Evolutionary conservation across 2,797 vertebrate species (phyloP), one percentile per base, ranked within the genome.

Genomic region (Novumbra hubbsi): DNA sequence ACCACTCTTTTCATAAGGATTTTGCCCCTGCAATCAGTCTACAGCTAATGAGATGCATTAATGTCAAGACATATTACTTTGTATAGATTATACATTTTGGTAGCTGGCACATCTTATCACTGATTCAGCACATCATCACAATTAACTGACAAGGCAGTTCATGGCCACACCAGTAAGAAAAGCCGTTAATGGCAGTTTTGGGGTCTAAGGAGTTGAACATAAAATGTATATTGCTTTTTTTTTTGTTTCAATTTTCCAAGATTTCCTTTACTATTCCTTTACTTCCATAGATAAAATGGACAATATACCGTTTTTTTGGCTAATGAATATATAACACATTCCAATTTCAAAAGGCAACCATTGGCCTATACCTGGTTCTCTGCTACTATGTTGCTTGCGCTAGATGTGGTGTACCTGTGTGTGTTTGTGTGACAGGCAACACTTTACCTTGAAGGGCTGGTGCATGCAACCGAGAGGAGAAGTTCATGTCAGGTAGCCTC

Each of bases 401-500:
- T 66, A 8, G 3, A 11, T 66, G 16, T 66, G 27, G 34, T 66
- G n/a, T 66, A 15, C 27, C 63, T 32, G 15, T 50, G 68, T 52
- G 24, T 68, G 66, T 30, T 19, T 14, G 27, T 52, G 48, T 17
- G 68, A 70, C 21, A 45, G 49, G 30, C 16, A 19, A 70, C 38
- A 68, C 66, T 41, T 67, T 14, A 70, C 49, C 49, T 70, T 57
- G 14, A 4, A 55, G 28, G 69, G 30, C 16, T 24, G 55, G 24
- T 28, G 30, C 49, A 57, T 30, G 48, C 49, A 52, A 9, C 27
- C 50, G 11, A 38, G 69, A 52, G 69, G 11, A 11, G 21, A 28
- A 71, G 69, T 9, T 4, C 30, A 24, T 57, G 69, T 57, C 30
- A 71, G n/a, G 50, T 21, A 55, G 69, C 69, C 52, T 34, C 2